Conservation (phyloP, 2,113 vertebrate genomes). For the Lasiurus cinereus region DNA sequence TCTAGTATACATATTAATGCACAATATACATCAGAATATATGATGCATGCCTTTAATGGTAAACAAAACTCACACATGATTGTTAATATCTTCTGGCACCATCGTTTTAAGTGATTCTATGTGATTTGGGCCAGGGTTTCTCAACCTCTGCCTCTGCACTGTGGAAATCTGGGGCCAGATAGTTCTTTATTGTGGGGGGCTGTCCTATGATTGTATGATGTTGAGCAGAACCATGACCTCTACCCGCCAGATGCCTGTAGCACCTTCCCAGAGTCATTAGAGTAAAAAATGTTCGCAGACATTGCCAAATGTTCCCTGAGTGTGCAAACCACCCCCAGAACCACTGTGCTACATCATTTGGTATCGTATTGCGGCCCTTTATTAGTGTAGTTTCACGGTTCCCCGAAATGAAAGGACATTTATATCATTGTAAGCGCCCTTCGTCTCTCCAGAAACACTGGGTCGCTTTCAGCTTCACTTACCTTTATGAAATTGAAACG, state of each 20-base stretch:
- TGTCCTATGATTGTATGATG: neutral
- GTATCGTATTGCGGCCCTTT: neutral
- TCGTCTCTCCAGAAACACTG: neutral
- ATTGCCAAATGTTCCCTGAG: neutral
- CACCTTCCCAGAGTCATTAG: neutral
- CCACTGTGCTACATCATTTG: neutral
- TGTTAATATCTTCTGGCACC: constrained; percentile 8
- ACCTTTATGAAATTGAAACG: constrained; percentile 39
- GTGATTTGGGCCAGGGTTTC: neutral
- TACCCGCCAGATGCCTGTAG: neutral
- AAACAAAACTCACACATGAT: neutral
- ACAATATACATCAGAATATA: neutral
- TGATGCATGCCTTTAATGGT: neutral
- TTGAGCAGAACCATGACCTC: neutral
- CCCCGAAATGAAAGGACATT: neutral
- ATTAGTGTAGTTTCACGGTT: neutral
- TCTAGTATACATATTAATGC: neutral
- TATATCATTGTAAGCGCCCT: constrained; percentile 7
- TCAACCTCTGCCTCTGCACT: neutral
- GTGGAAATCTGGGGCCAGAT: neutral
- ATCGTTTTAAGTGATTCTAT: constrained; percentile 13
- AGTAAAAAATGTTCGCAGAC: constrained; percentile 1
- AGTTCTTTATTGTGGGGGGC: neutral
- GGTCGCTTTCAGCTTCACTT: neutral
- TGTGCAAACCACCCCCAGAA: neutral